These are phyloP conservation scores for Sebastes hubbsi DNA, from an alignment of 2,797 vertebrate genomes.

Conservation along the genomic window DNA sequence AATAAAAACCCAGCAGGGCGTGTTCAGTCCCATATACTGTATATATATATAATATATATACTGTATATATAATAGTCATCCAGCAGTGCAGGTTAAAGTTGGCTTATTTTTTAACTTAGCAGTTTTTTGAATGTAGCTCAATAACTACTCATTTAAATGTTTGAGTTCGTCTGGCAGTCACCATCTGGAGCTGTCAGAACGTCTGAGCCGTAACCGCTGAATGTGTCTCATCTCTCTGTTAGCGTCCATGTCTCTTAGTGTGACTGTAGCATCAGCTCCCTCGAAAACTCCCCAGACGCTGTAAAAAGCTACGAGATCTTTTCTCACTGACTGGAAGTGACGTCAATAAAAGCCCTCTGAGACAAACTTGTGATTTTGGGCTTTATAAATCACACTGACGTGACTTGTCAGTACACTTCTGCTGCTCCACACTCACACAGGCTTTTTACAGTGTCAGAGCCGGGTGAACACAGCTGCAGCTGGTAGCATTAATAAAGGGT, in stretches of 20 bases:
- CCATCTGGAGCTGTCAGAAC: constrained; percentile 13
- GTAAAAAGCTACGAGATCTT: constrained; percentile 21
- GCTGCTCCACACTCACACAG: background rate
- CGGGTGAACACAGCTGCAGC: constrained; percentile 34
- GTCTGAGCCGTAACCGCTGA: background rate
- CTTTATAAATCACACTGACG: constrained; percentile 49
- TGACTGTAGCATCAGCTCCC: constrained; percentile 14
- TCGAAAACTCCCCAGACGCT: constrained; percentile 26
- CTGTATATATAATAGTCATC: background rate
- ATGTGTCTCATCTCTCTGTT: background rate
- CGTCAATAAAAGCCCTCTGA: constrained; percentile 50
- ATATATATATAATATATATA: too few species aligned
- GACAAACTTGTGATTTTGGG: constrained; percentile 45
- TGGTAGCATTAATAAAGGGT: background rate
- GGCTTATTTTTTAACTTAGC: background rate
- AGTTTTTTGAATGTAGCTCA: background rate
- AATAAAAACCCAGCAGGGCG: too few species aligned
- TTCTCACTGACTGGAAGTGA: constrained; percentile 45
- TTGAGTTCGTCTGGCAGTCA: background rate
- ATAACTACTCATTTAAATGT: background rate
- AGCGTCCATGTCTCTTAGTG: background rate
- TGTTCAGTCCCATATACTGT: too few species aligned
- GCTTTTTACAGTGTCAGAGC: constrained; percentile 31
- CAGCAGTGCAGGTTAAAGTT: background rate
- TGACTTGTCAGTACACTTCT: constrained; percentile 26